Evolutionary conservation across 1,140 invertebrate genomes (phyloP).

Genomic region (Aphidius ervi): DNA sequence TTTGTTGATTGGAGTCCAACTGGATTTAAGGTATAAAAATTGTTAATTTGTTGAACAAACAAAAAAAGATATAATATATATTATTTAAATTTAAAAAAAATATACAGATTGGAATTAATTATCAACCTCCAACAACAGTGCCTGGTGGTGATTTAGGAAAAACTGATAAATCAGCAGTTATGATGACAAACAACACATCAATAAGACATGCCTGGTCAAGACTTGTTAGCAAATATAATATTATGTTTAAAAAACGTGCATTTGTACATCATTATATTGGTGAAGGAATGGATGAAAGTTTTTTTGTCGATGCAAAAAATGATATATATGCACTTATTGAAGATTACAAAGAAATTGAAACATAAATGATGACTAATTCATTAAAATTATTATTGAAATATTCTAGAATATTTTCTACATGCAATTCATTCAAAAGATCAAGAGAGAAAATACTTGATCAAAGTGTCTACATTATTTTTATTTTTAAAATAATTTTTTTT

Average conservation of each 20-base stretch:
- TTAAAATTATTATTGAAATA: not conserved
- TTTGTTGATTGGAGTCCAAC: conserved; percentile 76
- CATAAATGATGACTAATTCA: not conserved
- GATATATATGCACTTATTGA: conserved; percentile 67
- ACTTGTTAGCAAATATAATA: conserved; percentile 65
- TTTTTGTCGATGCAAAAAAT: conserved; percentile 66
- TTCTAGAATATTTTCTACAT: no score
- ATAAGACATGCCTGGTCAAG: conserved; percentile 69
- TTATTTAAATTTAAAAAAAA: conserved; percentile 20
- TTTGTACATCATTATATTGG: conserved; percentile 77
- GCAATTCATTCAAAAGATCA: no score
- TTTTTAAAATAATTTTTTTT: no score
- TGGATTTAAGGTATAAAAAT: conserved; percentile 59
- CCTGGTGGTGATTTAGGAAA: conserved; percentile 70
- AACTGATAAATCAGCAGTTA: conserved; percentile 62
- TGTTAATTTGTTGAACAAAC: not conserved
- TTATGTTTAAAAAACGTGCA: conserved; percentile 70
- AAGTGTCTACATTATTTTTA: no score
- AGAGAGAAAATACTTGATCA: no score
- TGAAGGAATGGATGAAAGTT: conserved; percentile 76
- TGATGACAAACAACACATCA: conserved; percentile 74
- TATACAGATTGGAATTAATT: conserved; percentile 60
- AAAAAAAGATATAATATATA: not conserved
- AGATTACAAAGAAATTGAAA: conserved; percentile 58
- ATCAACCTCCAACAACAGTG: conserved; percentile 69